A percentile compares a stretch with the other conserved stretches of the same genome.
Conservation (phyloP, 2,113 vertebrate genomes). For the Xenus cinereus region DNA sequence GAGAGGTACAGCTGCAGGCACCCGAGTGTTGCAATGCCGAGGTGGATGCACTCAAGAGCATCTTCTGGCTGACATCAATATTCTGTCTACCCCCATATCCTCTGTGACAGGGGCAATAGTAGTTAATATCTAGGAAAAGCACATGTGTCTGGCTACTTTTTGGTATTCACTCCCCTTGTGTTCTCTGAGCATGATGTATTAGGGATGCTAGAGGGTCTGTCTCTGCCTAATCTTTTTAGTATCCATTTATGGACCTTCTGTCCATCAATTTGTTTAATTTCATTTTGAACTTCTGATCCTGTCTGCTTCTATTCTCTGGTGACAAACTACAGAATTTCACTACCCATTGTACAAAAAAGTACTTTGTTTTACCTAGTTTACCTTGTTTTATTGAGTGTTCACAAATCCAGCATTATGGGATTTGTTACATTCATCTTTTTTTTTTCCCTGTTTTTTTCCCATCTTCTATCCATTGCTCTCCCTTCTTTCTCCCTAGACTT, state of each 20-base stretch:
- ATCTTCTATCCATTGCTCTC: not conserved
- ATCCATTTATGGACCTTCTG: slow-evolving; percentile 23
- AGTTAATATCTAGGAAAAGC: not conserved
- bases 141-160: not conserved
- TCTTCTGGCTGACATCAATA: not conserved
- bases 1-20: not conserved
- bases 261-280: slow-evolving; percentile 37
- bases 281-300: not conserved
- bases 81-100: not conserved
- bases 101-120: not conserved
- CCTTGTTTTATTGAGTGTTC: not conserved
- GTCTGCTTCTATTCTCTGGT: not conserved
- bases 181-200: not conserved
- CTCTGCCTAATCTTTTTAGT: slow-evolving; percentile 33
- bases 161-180: not conserved
- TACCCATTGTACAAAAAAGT: not conserved
- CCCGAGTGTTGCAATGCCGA: not conserved
- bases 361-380: not conserved
- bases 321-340: not conserved
- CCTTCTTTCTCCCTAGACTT: not conserved
- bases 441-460: not conserved
- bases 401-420: not conserved
- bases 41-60: not conserved
- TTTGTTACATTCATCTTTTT: not conserved
- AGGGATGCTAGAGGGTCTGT: not conserved